phyloP scores from a whole-genome alignment of 2,888 invertebrate genomes.

The Spodoptera exigua region DNA sequence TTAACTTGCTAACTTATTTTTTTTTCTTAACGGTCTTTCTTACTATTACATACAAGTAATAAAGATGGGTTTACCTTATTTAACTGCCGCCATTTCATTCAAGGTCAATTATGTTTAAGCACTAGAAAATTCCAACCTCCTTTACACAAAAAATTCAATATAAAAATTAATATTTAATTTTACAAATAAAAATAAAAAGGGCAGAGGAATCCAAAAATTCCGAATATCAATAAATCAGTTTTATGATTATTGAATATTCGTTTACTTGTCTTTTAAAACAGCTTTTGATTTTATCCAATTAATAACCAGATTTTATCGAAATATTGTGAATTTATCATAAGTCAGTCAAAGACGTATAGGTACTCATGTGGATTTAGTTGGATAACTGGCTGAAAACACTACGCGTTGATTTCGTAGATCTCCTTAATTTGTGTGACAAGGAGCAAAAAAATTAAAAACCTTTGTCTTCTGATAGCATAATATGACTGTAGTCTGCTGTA shows the following conservation, averaged over 20 bases:
- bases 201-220: constrained; percentile 22
- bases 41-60: no score
- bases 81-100: no score
- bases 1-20: no score
- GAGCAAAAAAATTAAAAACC: no score
- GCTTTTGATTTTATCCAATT: constrained; percentile 30
- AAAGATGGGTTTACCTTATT: no score
- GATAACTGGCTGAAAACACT: constrained; percentile 31
- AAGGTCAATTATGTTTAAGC: no score
- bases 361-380: constrained; percentile 21
- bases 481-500: no score
- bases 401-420: constrained; percentile 40
- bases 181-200: no score
- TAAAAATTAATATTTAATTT: not conserved
- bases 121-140: no score
- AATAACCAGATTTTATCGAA: constrained; percentile 26
- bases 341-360: constrained; percentile 25
- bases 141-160: no score
- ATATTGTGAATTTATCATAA: constrained; percentile 20
- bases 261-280: constrained; percentile 26
- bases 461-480: no score
- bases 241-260: constrained; percentile 35
- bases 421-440: constrained; percentile 52
- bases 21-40: no score
- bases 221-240: constrained; percentile 28